phyloP scores from a whole-genome alignment of 2,797 vertebrate genomes.

The Pangasius larnaudii region DNA sequence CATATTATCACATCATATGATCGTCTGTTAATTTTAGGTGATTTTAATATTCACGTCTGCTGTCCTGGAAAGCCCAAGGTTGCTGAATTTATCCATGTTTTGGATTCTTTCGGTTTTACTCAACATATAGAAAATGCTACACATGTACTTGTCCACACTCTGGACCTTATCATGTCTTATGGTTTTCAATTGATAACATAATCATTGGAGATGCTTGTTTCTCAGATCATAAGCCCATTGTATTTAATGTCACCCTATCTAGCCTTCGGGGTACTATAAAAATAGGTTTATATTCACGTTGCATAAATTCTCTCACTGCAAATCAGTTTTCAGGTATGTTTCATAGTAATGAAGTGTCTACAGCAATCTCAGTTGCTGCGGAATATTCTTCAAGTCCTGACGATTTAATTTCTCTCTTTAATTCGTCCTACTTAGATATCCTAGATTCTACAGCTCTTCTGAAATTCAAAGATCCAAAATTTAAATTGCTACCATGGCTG shows the following conservation, averaged over 20 bases:
- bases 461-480: too few relatives aligned
- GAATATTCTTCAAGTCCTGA: background rate
- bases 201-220: background rate
- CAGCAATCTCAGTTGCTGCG: too few relatives aligned
- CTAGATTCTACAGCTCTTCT: too few relatives aligned
- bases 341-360: background rate
- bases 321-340: background rate
- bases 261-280: background rate
- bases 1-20: background rate
- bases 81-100: background rate
- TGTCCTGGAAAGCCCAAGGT: background rate
- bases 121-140: background rate
- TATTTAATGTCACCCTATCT: background rate
- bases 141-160: background rate
- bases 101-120: background rate
- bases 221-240: background rate
- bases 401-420: background rate
- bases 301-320: background rate
- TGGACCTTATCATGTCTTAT: background rate
- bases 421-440: background rate
- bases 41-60: constrained; percentile 3
- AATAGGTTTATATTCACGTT: background rate
- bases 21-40: background rate
- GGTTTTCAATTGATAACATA: background rate
- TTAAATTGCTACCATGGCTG: too few relatives aligned